These are phyloP conservation scores for Trachurus trachurus DNA, from an alignment of 2,797 vertebrate genomes.

Conservation along the genomic window DNA sequence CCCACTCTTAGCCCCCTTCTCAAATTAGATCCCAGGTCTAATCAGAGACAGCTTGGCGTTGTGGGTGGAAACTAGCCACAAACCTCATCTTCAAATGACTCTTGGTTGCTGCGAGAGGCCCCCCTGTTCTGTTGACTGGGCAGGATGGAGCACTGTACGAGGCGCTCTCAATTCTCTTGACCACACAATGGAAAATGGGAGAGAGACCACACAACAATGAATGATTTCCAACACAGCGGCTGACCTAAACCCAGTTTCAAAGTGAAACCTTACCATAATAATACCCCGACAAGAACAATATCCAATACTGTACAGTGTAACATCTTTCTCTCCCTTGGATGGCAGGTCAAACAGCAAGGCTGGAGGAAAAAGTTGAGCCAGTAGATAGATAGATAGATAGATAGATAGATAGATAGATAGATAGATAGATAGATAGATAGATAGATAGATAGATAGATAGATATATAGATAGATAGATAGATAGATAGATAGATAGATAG, in stretches of 20 bases:
- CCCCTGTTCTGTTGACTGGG: constrained; percentile 78
- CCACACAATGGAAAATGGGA: constrained; percentile 82
- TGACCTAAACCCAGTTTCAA: constrained; percentile 60
- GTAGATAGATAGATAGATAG: neutral
- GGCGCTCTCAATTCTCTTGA: constrained; percentile 73
- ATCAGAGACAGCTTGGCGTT: constrained; percentile 85
- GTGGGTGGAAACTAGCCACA: constrained; percentile 86
- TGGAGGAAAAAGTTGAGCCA: neutral
- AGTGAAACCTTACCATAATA: constrained; percentile 51
- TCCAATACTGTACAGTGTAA: constrained; percentile 40
- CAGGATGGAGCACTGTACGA: constrained; percentile 71
- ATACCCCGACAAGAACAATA: constrained; percentile 40
- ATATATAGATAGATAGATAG: neutral
- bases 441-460: neutral
- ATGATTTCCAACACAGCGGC: constrained; percentile 71
- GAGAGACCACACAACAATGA: constrained; percentile 81
- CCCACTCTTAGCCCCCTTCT: constrained; percentile 71
- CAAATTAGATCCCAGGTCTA: constrained; percentile 86
- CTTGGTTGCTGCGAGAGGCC: constrained; percentile 75
- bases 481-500: neutral
- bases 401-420: neutral
- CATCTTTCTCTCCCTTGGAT: constrained; percentile 37
- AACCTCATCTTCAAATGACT: constrained; percentile 84
- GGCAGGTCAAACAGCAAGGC: constrained; percentile 19
- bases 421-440: neutral